Base-by-base conservation (phyloP, 2,113 vertebrate genomes). In the Halichoeres trimaculatus region DNA sequence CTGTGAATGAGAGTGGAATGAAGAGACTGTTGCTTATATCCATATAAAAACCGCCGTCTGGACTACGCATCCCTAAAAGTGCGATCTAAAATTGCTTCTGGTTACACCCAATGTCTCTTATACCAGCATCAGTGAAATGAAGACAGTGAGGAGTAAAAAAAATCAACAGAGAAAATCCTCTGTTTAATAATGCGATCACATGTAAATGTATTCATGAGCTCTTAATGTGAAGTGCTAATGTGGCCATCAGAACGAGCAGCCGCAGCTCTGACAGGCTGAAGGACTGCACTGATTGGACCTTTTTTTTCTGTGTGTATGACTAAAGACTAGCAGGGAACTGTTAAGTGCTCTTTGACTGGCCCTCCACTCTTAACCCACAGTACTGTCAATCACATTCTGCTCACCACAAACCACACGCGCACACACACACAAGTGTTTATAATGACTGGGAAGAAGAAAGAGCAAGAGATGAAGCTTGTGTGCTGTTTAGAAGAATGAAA, bases 191-290 rank as follows among this genome's bases (percentile, higher is more conserved):
- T 20, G 43, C 35, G 35, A 38, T n/a, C 26, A 77, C 19, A 85
- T 85, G 61, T 65, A 78, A 87, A 87, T 80, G 65, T 84, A 78
- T 88, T 82, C 72, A 78, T 76, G 59, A 65, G 72, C 54, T 60
- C 76, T 67, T 78, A 73, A 75, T 73, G 71, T 83, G 68, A 86
- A 71, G 81, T 72, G 70, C 35, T 70, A 55, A 76, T 80, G 63
- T 43, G 22, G 13, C 61, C 41, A 51, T 67, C n/a, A 11, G 60
- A 70, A 53, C 23, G 48, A 11, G 10, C 60, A 58, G 73, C 56
- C 8, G 38, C 30, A 0, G 34, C 55, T 70, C 65, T 53, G 73
- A 65, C 53, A 30, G 43, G 20, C 70, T 56, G 59, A 55, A 9
- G 36, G 68, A 82, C 50, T 64, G 60, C 34, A 24, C 23, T 84